Evolutionary conservation across 2,888 invertebrate species (phyloP).

Genomic region (Phorcus lineatus): DNA sequence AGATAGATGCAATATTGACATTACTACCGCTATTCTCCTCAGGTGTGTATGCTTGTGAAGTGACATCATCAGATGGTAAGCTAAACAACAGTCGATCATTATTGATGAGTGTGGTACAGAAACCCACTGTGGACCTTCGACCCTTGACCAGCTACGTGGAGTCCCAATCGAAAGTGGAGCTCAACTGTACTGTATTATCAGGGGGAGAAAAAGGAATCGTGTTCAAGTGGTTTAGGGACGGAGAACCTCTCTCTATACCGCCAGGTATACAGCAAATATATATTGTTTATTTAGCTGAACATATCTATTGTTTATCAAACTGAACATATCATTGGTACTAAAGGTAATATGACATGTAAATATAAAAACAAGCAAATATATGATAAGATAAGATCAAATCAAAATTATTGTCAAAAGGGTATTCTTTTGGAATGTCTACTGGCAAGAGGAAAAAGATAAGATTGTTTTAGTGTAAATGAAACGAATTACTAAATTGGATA

Average conservation of each 20-base stretch:
- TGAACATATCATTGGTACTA: too few species aligned
- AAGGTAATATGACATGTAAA: too few species aligned
- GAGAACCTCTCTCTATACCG: not conserved
- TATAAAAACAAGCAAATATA: too few species aligned
- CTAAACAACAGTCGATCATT: not conserved
- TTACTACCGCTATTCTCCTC: not conserved
- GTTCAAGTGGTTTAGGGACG: not conserved
- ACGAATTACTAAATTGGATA: too few species aligned
- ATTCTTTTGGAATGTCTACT: too few species aligned
- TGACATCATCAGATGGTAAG: not conserved
- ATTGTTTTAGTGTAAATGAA: too few species aligned
- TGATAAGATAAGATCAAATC: too few species aligned
- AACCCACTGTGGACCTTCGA: not conserved
- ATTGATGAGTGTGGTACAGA: not conserved
- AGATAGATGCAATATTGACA: too few species aligned
- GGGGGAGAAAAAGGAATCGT: not conserved
- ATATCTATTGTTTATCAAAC: too few species aligned
- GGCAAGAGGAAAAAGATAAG: too few species aligned
- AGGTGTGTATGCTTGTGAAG: not conserved
- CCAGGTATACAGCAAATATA: not conserved
- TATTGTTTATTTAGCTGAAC: too few species aligned
- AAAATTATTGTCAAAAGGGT: too few species aligned
- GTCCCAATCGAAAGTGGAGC: not conserved
- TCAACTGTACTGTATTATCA: not conserved
- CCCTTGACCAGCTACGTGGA: constrained; percentile 4